These are phyloP conservation scores for Scaptomyza montana DNA, from an alignment of 1,140 invertebrate genomes.

Conservation along the genomic window DNA sequence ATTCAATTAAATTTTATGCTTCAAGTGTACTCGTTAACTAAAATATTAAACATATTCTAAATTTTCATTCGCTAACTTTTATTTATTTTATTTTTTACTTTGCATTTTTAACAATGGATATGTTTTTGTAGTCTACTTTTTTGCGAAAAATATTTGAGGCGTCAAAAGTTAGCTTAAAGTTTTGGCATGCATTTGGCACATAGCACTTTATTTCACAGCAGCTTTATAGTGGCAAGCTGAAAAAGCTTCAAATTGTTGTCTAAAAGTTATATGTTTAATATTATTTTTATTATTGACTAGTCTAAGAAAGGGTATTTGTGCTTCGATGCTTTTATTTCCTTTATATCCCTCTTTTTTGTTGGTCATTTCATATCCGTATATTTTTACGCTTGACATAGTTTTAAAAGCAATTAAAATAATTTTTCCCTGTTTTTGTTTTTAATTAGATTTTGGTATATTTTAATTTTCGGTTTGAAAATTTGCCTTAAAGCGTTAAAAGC, in stretches of 20 bases:
- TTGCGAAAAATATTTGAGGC: constrained; percentile 6
- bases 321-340: background rate
- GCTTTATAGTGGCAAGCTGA: background rate
- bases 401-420: constrained; percentile 64
- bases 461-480: constrained; percentile 36
- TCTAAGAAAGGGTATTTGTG: background rate
- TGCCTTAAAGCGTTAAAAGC: constrained; percentile 30
- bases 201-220: too few relatives aligned
- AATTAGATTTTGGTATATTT: constrained; percentile 1
- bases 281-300: background rate
- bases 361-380: constrained; percentile 78
- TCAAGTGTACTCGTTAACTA: background rate
- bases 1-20: background rate
- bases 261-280: too few relatives aligned
- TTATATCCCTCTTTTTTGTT: constrained; percentile 34
- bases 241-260: too few relatives aligned
- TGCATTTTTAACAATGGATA: too few relatives aligned
- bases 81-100: too few relatives aligned
- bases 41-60: background rate
- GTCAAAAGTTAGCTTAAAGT: background rate
- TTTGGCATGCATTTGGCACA: too few relatives aligned
- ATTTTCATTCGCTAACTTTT: background rate
- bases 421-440: constrained; percentile 45
- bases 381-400: constrained; percentile 72
- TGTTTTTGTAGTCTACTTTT: constrained; percentile 16